Evolutionary conservation across 2,113 vertebrate species (phyloP).

Genomic region (Podarcis muralis): DNA sequence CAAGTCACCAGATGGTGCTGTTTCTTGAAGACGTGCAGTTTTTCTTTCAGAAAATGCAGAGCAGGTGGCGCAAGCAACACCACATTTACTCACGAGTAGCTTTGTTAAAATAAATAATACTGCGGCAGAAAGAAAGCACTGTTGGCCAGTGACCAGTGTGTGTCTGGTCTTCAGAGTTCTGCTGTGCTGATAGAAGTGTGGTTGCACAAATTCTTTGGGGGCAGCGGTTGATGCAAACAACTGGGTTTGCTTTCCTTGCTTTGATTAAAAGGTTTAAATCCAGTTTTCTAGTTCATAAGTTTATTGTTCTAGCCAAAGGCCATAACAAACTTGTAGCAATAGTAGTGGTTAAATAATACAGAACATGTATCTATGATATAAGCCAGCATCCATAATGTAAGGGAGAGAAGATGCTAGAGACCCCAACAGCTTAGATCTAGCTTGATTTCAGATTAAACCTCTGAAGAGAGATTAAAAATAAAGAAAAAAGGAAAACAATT

Average conservation of each 20-base stretch:
- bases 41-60: neutral
- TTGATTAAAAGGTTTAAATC: too few species aligned
- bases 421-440: too few species aligned
- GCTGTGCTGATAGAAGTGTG: neutral
- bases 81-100: neutral
- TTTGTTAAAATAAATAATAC: neutral
- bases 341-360: too few species aligned
- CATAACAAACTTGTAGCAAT: too few species aligned
- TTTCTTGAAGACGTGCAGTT: neutral
- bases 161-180: neutral
- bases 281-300: too few species aligned
- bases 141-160: neutral
- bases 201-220: neutral
- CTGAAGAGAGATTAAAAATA: too few species aligned
- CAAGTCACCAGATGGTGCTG: constrained; percentile 25
- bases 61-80: neutral
- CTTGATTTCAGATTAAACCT: too few species aligned
- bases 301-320: too few species aligned
- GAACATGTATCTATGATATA: too few species aligned
- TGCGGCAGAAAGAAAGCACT: neutral
- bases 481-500: neutral
- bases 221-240: neutral
- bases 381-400: too few species aligned
- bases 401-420: too few species aligned
- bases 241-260: too few species aligned